Evolutionary conservation across 2,888 invertebrate genomes (phyloP).

Genomic region (Slavum lentiscoides): DNA sequence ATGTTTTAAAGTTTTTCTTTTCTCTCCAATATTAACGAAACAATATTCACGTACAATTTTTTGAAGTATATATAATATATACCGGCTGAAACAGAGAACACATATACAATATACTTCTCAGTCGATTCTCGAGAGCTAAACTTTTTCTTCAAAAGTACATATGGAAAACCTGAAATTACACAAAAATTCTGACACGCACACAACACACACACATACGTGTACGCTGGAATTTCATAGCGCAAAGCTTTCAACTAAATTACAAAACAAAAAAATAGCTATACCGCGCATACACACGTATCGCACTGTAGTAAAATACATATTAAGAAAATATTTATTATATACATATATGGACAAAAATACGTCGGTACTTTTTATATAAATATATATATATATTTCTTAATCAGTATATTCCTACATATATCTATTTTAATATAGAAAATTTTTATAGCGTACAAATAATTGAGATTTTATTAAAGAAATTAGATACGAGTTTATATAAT

Average conservation of each 20-base stretch:
- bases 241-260: slow-evolving; percentile 27
- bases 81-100: neutral
- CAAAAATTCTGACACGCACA: neutral
- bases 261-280: neutral
- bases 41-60: neutral
- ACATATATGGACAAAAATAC: neutral
- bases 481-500: too few relatives aligned
- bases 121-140: neutral
- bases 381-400: too few relatives aligned
- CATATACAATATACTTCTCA: neutral
- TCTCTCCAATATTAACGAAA: slow-evolving; percentile 20
- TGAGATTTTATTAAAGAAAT: too few relatives aligned
- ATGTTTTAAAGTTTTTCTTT: slow-evolving; percentile 1
- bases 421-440: too few relatives aligned
- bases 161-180: slow-evolving; percentile 6
- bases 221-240: neutral
- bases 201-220: too few relatives aligned
- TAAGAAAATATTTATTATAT: neutral
- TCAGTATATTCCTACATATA: too few relatives aligned
- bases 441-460: too few relatives aligned
- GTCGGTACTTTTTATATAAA: too few relatives aligned
- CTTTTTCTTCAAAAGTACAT: slow-evolving; percentile 2
- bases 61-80: neutral
- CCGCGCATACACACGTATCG: neutral
- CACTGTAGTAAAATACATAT: too few relatives aligned